phyloP scores from a whole-genome alignment of 2,888 invertebrate species.

The Molorchus minor region DNA sequence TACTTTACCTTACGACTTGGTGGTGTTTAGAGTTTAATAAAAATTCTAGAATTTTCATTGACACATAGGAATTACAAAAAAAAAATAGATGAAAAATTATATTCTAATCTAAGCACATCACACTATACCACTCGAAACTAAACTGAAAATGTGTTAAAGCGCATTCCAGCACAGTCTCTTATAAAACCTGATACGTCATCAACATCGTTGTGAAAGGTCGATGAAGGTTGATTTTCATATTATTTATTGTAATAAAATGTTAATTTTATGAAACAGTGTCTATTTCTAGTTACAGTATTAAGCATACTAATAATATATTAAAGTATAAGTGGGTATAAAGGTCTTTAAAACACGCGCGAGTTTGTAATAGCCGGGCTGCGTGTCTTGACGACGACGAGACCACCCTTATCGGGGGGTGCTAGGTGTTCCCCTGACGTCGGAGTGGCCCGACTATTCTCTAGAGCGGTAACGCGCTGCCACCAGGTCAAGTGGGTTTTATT shows the following conservation, averaged over 20 bases:
- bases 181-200: background rate
- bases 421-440: no score
- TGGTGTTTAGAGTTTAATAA: slow-evolving; percentile 58
- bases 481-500: no score
- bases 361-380: no score
- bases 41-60: slow-evolving; percentile 61
- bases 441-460: no score
- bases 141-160: slow-evolving; percentile 1
- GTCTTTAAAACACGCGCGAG: no score
- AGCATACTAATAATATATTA: no score
- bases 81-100: slow-evolving; percentile 22
- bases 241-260: background rate
- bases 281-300: no score
- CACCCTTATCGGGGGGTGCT: no score
- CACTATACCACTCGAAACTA: background rate
- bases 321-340: no score
- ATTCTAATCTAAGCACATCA: background rate
- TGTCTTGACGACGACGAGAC: no score
- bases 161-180: background rate
- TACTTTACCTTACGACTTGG: slow-evolving; percentile 57
- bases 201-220: background rate
- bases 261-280: no score
- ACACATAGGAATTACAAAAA: slow-evolving; percentile 56
- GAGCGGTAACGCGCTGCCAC: no score
- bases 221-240: background rate